Evolutionary conservation across 1,140 invertebrate species (phyloP).

Genomic region (Chrysomallon squamiferum): DNA sequence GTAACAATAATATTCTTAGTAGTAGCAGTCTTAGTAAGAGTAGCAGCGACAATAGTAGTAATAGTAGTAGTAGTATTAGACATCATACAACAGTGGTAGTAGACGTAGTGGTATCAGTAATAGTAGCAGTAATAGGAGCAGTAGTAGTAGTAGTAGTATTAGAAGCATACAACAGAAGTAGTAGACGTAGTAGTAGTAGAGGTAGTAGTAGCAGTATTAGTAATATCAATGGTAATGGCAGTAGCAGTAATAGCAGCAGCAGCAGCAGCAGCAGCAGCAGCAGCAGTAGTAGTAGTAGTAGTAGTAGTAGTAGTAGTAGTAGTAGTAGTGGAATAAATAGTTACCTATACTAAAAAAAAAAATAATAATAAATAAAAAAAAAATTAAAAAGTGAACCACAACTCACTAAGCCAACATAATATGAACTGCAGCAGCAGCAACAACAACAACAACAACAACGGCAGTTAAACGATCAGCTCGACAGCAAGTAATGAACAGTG

Average conservation of each 20-base stretch:
- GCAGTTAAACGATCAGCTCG: too few species aligned
- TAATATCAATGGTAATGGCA: conserved; percentile 1
- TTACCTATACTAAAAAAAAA: too few species aligned
- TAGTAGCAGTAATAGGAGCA: conserved; percentile 4
- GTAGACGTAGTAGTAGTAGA: conserved; percentile 4
- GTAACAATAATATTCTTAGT: background rate
- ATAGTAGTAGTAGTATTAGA: background rate
- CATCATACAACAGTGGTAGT: background rate
- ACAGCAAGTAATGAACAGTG: too few species aligned
- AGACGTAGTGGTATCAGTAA: conserved; percentile 1
- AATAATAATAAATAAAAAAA: too few species aligned
- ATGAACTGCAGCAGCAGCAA: too few species aligned
- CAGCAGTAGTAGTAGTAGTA: conserved; percentile 3
- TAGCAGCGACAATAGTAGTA: background rate
- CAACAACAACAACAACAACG: too few species aligned
- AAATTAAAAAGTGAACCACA: too few species aligned
- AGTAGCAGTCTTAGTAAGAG: background rate
- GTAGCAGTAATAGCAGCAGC: background rate
- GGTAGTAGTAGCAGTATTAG: background rate
- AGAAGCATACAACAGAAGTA: background rate
- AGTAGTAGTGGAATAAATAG: background rate
- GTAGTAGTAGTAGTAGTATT: conserved; percentile 6
- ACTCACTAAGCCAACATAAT: too few species aligned
- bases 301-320: conserved; percentile 6
- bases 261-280: background rate